Evolutionary conservation across 2,797 vertebrate species (phyloP).

Genomic region (Oryzias sinensis): DNA sequence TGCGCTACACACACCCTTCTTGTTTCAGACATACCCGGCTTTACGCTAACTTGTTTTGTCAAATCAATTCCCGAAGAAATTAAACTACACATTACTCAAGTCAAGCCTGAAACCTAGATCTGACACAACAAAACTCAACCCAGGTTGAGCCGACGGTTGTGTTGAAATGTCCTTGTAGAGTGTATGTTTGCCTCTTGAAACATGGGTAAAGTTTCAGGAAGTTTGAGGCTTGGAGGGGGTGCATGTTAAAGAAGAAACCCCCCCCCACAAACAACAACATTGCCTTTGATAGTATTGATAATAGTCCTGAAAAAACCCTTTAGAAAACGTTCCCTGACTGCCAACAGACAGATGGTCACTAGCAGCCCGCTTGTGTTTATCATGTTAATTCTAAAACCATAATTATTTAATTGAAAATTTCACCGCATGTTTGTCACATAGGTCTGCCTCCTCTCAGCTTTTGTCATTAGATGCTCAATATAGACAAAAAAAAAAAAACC

Average conservation of each 20-base stretch:
- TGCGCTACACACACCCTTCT: conserved; percentile 66
- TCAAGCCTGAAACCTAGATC: conserved; percentile 77
- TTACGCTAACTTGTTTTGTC: conserved; percentile 85
- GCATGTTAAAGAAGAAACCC: conserved; percentile 3
- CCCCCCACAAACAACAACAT: conserved; percentile 54
- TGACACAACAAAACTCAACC: conserved; percentile 76
- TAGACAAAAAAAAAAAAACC: conserved; percentile 76
- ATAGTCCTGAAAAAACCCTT: conserved; percentile 23
- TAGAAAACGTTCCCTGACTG: conserved; percentile 30
- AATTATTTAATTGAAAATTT: conserved; percentile 5
- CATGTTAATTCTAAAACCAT: conserved; percentile 6
- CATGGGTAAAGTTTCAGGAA: conserved; percentile 69
- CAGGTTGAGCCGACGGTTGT: conserved; percentile 68
- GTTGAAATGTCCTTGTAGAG: conserved; percentile 68
- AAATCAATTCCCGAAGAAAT: conserved; percentile 84
- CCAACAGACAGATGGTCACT: conserved; percentile 31
- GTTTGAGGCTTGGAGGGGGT: conserved; percentile 53
- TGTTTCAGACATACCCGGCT: conserved; percentile 75
- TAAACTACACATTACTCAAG: conserved; percentile 78
- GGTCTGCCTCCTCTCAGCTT: conserved; percentile 48
- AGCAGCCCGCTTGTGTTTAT: neutral
- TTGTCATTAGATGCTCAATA: conserved; percentile 70
- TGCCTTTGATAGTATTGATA: conserved; percentile 47
- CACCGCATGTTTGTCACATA: conserved; percentile 41
- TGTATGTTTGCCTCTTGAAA: conserved; percentile 47